These are phyloP conservation scores for Umimayanthus chanpuru DNA, from an alignment of 92 coral and sea anemone species.

Conservation along the genomic window DNA sequence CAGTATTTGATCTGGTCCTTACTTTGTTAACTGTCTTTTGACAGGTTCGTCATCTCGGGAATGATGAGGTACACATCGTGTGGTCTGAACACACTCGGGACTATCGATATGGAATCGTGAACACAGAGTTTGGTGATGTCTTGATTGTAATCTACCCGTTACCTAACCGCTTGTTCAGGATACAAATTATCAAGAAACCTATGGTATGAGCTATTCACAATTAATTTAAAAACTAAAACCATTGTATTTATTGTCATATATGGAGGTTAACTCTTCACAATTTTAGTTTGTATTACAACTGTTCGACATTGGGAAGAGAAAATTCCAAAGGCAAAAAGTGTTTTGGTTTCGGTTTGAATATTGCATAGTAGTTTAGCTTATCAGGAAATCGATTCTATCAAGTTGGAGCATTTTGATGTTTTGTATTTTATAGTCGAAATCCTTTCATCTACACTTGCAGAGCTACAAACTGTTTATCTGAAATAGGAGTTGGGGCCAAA, in stretches of 20 bases:
- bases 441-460: background rate
- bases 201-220: conserved; percentile 53
- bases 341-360: background rate
- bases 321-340: no score
- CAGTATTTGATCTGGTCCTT: background rate
- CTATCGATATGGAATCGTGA: conserved; percentile 95
- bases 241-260: no score
- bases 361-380: background rate
- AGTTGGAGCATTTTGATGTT: background rate
- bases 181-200: conserved; percentile 95
- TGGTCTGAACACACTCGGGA: conserved; percentile 98
- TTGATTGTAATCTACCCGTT: conserved; percentile 89
- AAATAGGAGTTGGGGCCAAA: no score
- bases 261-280: background rate
- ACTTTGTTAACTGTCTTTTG: background rate
- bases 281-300: background rate
- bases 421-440: no score
- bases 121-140: conserved; percentile 97
- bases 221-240: background rate
- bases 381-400: background rate
- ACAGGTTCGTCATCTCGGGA: conserved; percentile 98
- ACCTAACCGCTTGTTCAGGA: conserved; percentile 88
- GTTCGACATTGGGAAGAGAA: no score
- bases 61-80: conserved; percentile 96
- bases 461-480: background rate